Evolutionary conservation across 2,113 vertebrate species (phyloP).

Genomic region (Silurus meridionalis): DNA sequence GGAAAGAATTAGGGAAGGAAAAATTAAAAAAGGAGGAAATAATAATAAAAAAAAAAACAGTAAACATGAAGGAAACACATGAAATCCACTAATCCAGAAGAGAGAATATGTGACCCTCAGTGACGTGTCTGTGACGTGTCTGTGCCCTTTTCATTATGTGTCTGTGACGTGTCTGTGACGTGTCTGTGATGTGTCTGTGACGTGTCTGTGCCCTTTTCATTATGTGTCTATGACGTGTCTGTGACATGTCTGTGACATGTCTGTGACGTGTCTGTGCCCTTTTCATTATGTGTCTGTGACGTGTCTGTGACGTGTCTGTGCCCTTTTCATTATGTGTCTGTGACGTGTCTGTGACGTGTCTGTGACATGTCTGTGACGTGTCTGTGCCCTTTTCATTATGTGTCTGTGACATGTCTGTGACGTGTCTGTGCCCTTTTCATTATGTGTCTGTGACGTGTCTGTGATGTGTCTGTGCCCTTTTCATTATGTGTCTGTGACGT

Average conservation of each 20-base stretch:
- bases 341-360: background rate
- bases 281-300: background rate
- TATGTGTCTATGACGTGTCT: too few species aligned
- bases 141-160: background rate
- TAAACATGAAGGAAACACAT: constrained; percentile 29
- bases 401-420: constrained; percentile 1
- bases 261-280: background rate
- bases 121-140: background rate
- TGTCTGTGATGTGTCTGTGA: background rate
- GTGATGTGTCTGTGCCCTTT: background rate
- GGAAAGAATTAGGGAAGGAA: constrained; percentile 3
- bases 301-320: background rate
- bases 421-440: background rate
- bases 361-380: background rate
- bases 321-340: background rate
- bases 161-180: background rate
- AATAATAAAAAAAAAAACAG: constrained; percentile 9
- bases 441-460: background rate
- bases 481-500: background rate
- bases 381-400: background rate
- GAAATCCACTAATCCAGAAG: too few species aligned
- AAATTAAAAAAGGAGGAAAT: background rate
- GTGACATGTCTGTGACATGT: background rate
- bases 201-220: background rate
- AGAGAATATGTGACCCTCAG: too few species aligned